These are phyloP conservation scores for Hippocampus zosterae DNA, from an alignment of 2,113 vertebrate genomes.

Conservation along the genomic window DNA sequence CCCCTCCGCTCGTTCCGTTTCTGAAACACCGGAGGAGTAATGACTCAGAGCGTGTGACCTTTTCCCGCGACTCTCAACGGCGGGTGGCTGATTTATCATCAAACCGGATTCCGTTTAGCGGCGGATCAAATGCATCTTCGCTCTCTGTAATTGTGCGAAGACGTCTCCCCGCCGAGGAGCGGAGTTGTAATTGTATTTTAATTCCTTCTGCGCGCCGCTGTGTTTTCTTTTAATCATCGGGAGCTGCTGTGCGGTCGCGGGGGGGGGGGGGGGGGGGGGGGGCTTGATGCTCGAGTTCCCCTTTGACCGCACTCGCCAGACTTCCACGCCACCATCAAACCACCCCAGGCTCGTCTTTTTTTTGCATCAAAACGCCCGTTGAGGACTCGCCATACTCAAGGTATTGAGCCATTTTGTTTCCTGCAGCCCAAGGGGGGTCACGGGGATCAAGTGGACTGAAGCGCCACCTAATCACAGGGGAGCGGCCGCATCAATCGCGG, in stretches of 20 bases:
- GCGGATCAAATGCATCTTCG: constrained; percentile 42
- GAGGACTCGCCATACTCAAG: constrained; percentile 46
- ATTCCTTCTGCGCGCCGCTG: constrained; percentile 28
- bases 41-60: constrained; percentile 49
- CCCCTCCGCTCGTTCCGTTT: neutral
- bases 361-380: constrained; percentile 49
- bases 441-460: constrained; percentile 66
- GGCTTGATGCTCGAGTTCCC: constrained; percentile 52
- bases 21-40: constrained; percentile 1
- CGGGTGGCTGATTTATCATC: constrained; percentile 43
- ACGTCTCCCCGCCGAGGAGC: constrained; percentile 31
- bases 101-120: constrained; percentile 36
- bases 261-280: no score
- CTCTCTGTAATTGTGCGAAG: constrained; percentile 37
- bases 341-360: constrained; percentile 33
- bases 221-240: constrained; percentile 17
- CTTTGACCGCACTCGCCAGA: constrained; percentile 18
- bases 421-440: constrained; percentile 48
- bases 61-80: constrained; percentile 40
- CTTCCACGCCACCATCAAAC: constrained; percentile 32
- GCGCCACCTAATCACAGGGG: constrained; percentile 66
- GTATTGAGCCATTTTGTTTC: constrained; percentile 63
- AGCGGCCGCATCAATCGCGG: constrained; percentile 59
- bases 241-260: constrained; percentile 20
- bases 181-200: constrained; percentile 30